These are phyloP conservation scores for Drosophila neocordata DNA, from an alignment of 1,140 invertebrate genomes.

Conservation along the genomic window DNA sequence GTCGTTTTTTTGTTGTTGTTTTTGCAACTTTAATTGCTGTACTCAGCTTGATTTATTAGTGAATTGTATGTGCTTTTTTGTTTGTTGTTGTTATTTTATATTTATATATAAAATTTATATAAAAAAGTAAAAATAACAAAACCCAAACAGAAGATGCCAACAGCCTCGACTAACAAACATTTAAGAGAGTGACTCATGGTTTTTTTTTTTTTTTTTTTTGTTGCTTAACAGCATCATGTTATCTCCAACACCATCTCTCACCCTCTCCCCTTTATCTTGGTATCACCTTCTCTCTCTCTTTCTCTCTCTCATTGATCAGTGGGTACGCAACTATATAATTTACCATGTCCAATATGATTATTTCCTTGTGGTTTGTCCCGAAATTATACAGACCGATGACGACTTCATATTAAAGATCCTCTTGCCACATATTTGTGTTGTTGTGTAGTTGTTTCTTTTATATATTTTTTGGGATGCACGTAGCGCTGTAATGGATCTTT, in stretches of 20 bases:
- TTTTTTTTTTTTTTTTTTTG: slow-evolving; percentile 43
- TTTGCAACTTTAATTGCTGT: slow-evolving; percentile 81
- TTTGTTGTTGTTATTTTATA: slow-evolving; percentile 17
- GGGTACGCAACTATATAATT: slow-evolving; percentile 52
- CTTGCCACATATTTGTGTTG: slow-evolving; percentile 6
- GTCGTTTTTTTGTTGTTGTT: slow-evolving; percentile 67
- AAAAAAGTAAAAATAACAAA: background rate
- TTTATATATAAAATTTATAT: background rate
- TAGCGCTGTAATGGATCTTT: slow-evolving; percentile 40
- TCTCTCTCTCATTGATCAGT: background rate
- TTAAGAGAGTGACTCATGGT: slow-evolving; percentile 60
- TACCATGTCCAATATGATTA: slow-evolving; percentile 73
- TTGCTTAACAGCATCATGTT: slow-evolving; percentile 62
- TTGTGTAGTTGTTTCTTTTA: slow-evolving; percentile 10
- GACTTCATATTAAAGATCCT: slow-evolving; percentile 57
- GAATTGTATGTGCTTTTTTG: slow-evolving; percentile 58
- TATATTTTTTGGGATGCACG: slow-evolving; percentile 30
- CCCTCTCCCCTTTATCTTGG: background rate
- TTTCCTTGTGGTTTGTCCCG: slow-evolving; percentile 35
- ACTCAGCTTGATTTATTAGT: slow-evolving; percentile 80
- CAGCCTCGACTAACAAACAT: slow-evolving; percentile 34
- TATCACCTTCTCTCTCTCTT: no score
- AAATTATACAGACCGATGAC: slow-evolving; percentile 69
- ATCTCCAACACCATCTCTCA: slow-evolving; percentile 69
- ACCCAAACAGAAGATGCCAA: slow-evolving; percentile 62